Evolutionary conservation across 1,140 invertebrate species (phyloP).

Genomic region (Musca domestica): DNA sequence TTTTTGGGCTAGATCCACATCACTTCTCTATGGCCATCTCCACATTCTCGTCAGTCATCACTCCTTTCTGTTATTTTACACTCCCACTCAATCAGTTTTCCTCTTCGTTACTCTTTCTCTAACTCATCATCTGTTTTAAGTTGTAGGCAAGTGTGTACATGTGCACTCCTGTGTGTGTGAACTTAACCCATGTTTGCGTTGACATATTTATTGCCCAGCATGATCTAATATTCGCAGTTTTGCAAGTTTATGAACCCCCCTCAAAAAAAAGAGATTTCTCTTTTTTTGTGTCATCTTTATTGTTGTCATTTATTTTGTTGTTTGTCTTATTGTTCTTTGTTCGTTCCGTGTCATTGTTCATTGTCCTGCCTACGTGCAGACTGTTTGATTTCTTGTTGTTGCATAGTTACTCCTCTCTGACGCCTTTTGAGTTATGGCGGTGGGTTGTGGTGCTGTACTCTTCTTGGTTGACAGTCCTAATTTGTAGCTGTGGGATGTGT

Average conservation of each 20-base stretch:
- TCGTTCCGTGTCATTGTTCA: not conserved
- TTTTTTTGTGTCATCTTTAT: slow-evolving; percentile 25
- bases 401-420: not conserved
- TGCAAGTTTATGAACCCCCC: slow-evolving; percentile 10
- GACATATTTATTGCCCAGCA: slow-evolving; percentile 25
- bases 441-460: not conserved
- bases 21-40: too few relatives aligned
- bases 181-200: slow-evolving; percentile 21
- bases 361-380: not conserved
- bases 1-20: too few relatives aligned
- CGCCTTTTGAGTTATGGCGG: slow-evolving; percentile 8
- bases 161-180: too few relatives aligned
- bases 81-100: too few relatives aligned
- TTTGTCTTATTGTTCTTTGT: not conserved
- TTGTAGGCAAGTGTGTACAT: too few relatives aligned
- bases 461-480: slow-evolving; percentile 1
- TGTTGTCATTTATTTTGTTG: slow-evolving; percentile 17
- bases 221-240: slow-evolving; percentile 25
- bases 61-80: too few relatives aligned
- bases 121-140: too few relatives aligned
- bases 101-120: too few relatives aligned
- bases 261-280: not conserved
- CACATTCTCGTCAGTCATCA: too few relatives aligned
- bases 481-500: slow-evolving; percentile 20
- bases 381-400: not conserved